These are phyloP conservation scores for Gambusia affinis DNA, from an alignment of 2,113 vertebrate genomes.

Conservation along the genomic window DNA sequence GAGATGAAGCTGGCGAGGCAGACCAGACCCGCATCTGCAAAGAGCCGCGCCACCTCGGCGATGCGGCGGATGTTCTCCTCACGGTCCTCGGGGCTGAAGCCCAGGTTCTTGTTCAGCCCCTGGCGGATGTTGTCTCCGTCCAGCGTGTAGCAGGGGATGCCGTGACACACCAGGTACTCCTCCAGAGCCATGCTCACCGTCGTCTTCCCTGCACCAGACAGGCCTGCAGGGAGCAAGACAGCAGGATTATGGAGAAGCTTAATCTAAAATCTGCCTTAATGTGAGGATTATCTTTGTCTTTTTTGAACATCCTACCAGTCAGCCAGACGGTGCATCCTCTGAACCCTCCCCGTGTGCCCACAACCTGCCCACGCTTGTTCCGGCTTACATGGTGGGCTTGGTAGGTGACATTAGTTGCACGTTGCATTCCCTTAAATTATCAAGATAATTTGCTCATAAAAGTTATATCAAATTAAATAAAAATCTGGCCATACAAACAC, in stretches of 20 bases:
- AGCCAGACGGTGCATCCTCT: slow-evolving; percentile 98
- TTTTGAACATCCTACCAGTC: slow-evolving; percentile 82
- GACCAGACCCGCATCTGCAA: slow-evolving; percentile 96
- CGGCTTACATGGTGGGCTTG: slow-evolving; percentile 98
- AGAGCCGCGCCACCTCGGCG: slow-evolving; percentile 95
- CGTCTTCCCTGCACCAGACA: slow-evolving; percentile 97
- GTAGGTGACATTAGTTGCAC: slow-evolving; percentile 97
- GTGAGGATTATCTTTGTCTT: background rate
- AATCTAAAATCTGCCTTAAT: background rate
- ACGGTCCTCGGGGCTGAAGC: slow-evolving; percentile 94
- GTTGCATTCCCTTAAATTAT: slow-evolving; percentile 89
- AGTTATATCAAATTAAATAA: background rate
- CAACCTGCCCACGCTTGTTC: slow-evolving; percentile 96
- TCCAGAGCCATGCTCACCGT: slow-evolving; percentile 98
- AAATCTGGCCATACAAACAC: background rate
- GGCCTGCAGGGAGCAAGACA: slow-evolving; percentile 73
- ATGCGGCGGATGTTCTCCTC: slow-evolving; percentile 98
- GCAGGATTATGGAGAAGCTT: background rate
- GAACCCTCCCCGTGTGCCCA: slow-evolving; percentile 96
- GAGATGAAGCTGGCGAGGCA: slow-evolving; percentile 98
- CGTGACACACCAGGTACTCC: slow-evolving; percentile 96
- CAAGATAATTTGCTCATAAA: background rate
- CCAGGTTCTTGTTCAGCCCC: slow-evolving; percentile 96
- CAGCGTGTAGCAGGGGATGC: slow-evolving; percentile 95
- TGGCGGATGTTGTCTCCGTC: slow-evolving; percentile 98